Base-by-base conservation (phyloP, 2,888 invertebrate species). In the Mylabris sibirica region DNA sequence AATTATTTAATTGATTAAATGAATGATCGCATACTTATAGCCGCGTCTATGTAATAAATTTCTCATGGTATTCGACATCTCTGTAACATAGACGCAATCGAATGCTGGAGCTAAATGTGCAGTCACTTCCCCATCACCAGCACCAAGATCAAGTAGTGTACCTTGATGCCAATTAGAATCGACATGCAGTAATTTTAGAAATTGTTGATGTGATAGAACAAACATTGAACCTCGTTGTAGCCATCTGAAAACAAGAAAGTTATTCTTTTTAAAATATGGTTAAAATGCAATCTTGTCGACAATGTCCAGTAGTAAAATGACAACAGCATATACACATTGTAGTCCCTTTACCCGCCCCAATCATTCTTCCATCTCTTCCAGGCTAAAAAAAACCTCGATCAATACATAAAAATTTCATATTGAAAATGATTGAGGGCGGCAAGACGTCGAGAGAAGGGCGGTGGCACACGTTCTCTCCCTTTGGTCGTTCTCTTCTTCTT, bases 201-300 rank as follows among this genome's bases (percentile, higher is more conserved):
- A 93, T 81, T 98, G 98, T 9, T 89, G 86, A 70, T 90, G 88
- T 0, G 98, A 98, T 77, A 97, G 89, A 62, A 99, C 96, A 86
- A 97, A 98, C 99, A 99, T 99, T 1, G 97, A 97, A 9, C 99
- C 99, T 63, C 99, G 89, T 17, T 93, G 92, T 14, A 98, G 86
- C 86, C 93, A 90, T 64, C 94, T 94, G 88, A 53, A 86, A 86
- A 70, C 72, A 75, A 78, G 44, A 35, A 63, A 34, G 34, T n/a
- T 62, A 11, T 34, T 20, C 6, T 26, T 62, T 62, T 44, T n/a
- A n/a, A 17, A 41, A 20, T 63, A 34, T 44, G 8, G 20, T 24
- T 30, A 53, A 34, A 12, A 49, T 57, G 3, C 78, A 75, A 80
- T 81, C 81, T 79, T 79, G 78, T 77, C 76, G 77, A 80, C 81